These are phyloP conservation scores for Arothron firmamentum DNA, from an alignment of 2,113 vertebrate species.

Conservation along the genomic window DNA sequence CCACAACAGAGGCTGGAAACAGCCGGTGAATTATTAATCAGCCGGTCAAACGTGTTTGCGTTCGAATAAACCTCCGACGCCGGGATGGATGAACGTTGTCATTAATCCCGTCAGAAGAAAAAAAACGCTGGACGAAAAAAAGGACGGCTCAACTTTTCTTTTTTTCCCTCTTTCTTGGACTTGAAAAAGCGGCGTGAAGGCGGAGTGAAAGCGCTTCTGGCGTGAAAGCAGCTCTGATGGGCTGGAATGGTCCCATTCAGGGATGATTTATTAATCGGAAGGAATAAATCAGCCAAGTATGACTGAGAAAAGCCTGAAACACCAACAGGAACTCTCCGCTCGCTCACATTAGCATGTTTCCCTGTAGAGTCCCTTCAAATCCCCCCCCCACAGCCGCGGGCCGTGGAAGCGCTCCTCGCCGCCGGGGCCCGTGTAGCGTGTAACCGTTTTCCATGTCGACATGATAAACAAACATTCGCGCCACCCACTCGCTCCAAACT, in stretches of 20 bases:
- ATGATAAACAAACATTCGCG: conserved; percentile 62
- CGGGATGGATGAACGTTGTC: conserved; percentile 51
- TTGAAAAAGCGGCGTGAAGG: too few species aligned
- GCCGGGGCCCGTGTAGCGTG: conserved; percentile 58
- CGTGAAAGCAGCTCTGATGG: conserved; percentile 26
- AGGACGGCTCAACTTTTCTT: not conserved
- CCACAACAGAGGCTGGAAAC: conserved; percentile 35
- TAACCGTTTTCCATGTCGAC: conserved; percentile 67
- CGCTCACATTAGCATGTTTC: conserved; percentile 40
- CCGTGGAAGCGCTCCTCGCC: conserved; percentile 18
- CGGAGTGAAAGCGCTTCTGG: not conserved
- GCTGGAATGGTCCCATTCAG: conserved; percentile 42
- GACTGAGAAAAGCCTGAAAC: conserved; percentile 4
- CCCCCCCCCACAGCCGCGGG: conserved; percentile 48
- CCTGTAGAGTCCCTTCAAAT: conserved; percentile 43
- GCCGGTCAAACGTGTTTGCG: conserved; percentile 5
- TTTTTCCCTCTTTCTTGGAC: not conserved
- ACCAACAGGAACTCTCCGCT: conserved; percentile 7
- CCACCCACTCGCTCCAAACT: conserved; percentile 43
- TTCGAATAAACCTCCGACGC: not conserved
- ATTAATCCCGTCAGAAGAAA: conserved; percentile 46
- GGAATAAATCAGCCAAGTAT: conserved; percentile 25
- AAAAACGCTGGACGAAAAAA: conserved; percentile 16
- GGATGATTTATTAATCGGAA: conserved; percentile 44
- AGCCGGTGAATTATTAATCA: conserved; percentile 56